These are phyloP conservation scores for Alcis repandata DNA, from an alignment of 2,888 invertebrate species.

Conservation along the genomic window DNA sequence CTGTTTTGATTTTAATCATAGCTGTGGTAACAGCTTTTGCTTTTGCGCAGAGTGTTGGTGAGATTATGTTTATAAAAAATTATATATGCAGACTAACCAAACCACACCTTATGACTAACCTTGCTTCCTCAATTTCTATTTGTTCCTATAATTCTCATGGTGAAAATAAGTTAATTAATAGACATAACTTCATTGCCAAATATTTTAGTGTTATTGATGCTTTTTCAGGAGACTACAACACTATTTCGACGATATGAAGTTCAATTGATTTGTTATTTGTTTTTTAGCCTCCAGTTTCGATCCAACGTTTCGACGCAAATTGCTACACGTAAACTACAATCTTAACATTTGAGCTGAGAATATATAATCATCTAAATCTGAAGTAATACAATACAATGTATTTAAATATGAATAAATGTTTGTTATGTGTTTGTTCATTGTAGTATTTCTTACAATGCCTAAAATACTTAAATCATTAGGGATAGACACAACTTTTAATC, in stretches of 20 bases:
- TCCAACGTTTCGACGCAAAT: not conserved
- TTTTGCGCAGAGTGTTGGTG: not conserved
- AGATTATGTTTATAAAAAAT: not conserved
- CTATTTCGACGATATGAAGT: too few relatives aligned
- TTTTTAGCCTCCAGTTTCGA: not conserved
- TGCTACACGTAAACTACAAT: slow-evolving; percentile 1
- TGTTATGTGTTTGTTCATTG: too few relatives aligned
- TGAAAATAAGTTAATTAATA: too few relatives aligned
- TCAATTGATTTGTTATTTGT: not conserved
- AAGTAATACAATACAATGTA: too few relatives aligned
- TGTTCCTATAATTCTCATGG: too few relatives aligned
- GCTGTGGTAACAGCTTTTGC: not conserved
- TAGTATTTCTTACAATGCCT: too few relatives aligned
- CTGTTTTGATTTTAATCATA: not conserved
- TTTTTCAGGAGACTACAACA: not conserved
- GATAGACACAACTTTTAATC: too few relatives aligned
- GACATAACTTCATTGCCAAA: too few relatives aligned
- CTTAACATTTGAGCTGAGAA: not conserved
- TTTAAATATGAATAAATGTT: not conserved
- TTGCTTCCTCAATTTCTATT: too few relatives aligned
- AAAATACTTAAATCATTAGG: too few relatives aligned
- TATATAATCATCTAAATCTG: not conserved
- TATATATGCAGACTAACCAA: too few relatives aligned
- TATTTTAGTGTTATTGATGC: not conserved
- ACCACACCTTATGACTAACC: too few relatives aligned